Evolutionary conservation across 2,113 vertebrate genomes (phyloP).

Genomic region (Antechinus stuartii): DNA sequence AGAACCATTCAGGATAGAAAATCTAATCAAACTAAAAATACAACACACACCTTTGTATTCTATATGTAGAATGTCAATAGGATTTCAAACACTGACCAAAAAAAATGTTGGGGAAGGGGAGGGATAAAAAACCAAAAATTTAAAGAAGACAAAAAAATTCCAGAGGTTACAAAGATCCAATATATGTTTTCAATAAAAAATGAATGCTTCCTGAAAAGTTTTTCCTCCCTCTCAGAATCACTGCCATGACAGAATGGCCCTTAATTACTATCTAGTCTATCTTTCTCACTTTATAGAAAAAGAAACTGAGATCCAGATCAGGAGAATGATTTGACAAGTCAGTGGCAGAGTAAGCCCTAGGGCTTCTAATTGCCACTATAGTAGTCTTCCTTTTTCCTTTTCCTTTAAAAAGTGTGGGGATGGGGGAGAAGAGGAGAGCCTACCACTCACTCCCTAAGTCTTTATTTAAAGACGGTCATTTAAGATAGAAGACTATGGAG

Average conservation of each 20-base stretch:
- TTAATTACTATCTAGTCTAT: background rate
- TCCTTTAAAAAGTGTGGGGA: background rate
- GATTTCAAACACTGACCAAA: background rate
- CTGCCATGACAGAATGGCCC: background rate
- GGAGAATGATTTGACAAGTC: background rate
- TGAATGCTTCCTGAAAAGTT: background rate
- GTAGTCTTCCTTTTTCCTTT: background rate
- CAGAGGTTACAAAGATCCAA: background rate
- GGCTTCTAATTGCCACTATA: background rate
- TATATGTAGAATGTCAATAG: background rate
- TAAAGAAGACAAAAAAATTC: background rate
- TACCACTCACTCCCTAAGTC: background rate
- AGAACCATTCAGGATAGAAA: background rate
- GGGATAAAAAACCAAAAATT: background rate
- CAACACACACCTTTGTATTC: background rate
- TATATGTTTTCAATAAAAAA: background rate
- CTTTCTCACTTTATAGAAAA: background rate
- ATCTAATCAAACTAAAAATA: background rate
- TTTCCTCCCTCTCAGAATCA: background rate
- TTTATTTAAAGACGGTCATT: background rate
- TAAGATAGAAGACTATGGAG: background rate
- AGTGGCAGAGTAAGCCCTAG: background rate
- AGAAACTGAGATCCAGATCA: background rate
- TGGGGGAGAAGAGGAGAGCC: background rate
- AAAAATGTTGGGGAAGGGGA: background rate